A percentile compares a stretch with the other conserved stretches of the same genome.
Conservation (phyloP, 2,113 vertebrate genomes). For the Syngnathus scovelli region DNA sequence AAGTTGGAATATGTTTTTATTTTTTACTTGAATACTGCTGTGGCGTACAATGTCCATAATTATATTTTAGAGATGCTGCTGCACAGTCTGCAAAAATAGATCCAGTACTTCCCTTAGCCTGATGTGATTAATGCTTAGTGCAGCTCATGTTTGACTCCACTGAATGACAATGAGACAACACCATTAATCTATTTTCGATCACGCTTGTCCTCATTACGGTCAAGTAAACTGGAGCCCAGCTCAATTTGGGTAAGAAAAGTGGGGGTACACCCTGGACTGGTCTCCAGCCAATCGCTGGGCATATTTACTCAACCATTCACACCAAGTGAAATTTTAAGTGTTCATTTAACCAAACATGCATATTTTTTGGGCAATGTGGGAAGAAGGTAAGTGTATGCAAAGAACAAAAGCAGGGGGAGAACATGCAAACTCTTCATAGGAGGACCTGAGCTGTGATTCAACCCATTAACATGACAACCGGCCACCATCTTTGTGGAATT, state of each 20-base stretch:
- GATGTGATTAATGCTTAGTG: conserved; percentile 18
- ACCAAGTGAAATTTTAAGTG: not conserved
- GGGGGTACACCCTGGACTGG: not conserved
- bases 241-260: not conserved
- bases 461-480: too few species aligned
- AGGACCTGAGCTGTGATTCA: not conserved
- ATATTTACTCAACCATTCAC: not conserved
- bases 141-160: conserved; percentile 9
- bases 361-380: not conserved
- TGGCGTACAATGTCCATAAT: conserved; percentile 6
- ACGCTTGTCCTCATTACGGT: not conserved
- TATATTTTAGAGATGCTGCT: conserved; percentile 3
- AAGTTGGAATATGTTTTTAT: not conserved
- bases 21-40: not conserved
- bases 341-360: not conserved
- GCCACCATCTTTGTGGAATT: too few species aligned
- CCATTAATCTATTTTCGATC: not conserved
- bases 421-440: not conserved
- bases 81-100: conserved; percentile 8
- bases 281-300: not conserved
- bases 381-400: not conserved
- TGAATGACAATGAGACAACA: not conserved
- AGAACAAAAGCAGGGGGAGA: not conserved
- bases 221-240: not conserved
- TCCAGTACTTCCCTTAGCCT: conserved; percentile 9